Evolutionary conservation across 2,113 vertebrate genomes (phyloP).

Genomic region (Prochilodus magdalenae): DNA sequence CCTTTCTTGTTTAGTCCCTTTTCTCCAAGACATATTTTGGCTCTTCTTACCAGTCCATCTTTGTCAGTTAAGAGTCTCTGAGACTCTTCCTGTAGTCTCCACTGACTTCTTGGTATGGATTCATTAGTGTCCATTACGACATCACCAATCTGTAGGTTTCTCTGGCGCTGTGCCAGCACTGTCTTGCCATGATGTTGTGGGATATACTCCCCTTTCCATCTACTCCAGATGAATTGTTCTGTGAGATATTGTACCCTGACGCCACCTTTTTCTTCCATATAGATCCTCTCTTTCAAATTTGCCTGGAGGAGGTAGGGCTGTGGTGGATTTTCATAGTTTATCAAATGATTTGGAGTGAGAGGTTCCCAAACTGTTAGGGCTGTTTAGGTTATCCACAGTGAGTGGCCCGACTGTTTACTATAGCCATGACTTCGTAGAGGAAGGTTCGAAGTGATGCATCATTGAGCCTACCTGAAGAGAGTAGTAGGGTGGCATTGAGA

Average conservation of each 20-base stretch:
- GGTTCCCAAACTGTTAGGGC: constrained; percentile 27
- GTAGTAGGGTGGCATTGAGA: neutral
- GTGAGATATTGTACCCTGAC: constrained; percentile 19
- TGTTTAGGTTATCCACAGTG: constrained; percentile 19
- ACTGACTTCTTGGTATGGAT: no score
- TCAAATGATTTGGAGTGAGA: constrained; percentile 38
- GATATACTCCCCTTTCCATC: no score
- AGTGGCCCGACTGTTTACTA: constrained; percentile 36
- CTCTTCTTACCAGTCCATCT: no score
- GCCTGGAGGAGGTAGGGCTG: constrained; percentile 20
- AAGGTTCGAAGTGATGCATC: constrained; percentile 14
- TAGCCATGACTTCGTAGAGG: constrained; percentile 32
- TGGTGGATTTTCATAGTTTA: constrained; percentile 29
- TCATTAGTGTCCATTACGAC: no score
- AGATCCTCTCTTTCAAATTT: neutral
- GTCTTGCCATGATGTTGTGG: no score
- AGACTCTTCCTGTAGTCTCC: no score
- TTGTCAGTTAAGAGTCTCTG: no score
- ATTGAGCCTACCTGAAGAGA: constrained; percentile 4
- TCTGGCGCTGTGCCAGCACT: no score
- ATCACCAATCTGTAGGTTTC: no score
- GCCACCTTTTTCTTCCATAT: neutral
- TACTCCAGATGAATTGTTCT: no score
- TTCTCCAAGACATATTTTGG: no score
- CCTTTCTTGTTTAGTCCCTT: no score